phyloP scores from a whole-genome alignment of 2,888 invertebrate genomes.

The Drosophila rubida region DNA sequence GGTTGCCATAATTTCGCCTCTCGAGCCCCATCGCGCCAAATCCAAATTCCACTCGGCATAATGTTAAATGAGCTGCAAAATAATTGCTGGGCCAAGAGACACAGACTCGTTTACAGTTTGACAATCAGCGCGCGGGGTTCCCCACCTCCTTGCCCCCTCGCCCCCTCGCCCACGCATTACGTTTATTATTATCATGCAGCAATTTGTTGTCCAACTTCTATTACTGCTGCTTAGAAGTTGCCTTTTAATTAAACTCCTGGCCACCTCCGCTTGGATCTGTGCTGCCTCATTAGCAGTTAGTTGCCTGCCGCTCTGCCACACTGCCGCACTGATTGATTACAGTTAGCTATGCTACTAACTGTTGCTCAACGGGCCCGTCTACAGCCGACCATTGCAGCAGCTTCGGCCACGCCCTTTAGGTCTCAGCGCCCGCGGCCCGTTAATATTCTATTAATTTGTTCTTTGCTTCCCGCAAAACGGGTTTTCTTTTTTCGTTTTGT shows the following conservation, averaged over 20 bases:
- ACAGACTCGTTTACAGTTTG: slow-evolving; percentile 55
- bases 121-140: slow-evolving; percentile 12
- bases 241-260: slow-evolving; percentile 71
- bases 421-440: slow-evolving; percentile 43
- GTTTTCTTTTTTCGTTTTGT: slow-evolving; percentile 54
- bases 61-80: slow-evolving; percentile 74
- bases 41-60: slow-evolving; percentile 52
- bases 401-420: slow-evolving; percentile 53
- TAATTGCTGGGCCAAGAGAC: slow-evolving; percentile 46
- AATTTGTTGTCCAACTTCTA: slow-evolving; percentile 73
- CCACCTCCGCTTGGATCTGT: neutral
- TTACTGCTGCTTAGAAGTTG: slow-evolving; percentile 48
- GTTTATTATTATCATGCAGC: slow-evolving; percentile 61
- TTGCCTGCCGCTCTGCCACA: slow-evolving; percentile 47
- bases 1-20: slow-evolving; percentile 52
- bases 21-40: slow-evolving; percentile 18
- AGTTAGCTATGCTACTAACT: slow-evolving; percentile 70
- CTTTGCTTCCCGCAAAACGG: slow-evolving; percentile 58
- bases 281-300: slow-evolving; percentile 31
- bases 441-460: slow-evolving; percentile 71
- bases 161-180: no score
- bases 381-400: slow-evolving; percentile 27
- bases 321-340: slow-evolving; percentile 71
- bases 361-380: slow-evolving; percentile 53
- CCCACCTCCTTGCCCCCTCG: slow-evolving; percentile 6